These are phyloP conservation scores for Butorides virescens DNA, from an alignment of 2,113 vertebrate species.

Conservation along the genomic window DNA sequence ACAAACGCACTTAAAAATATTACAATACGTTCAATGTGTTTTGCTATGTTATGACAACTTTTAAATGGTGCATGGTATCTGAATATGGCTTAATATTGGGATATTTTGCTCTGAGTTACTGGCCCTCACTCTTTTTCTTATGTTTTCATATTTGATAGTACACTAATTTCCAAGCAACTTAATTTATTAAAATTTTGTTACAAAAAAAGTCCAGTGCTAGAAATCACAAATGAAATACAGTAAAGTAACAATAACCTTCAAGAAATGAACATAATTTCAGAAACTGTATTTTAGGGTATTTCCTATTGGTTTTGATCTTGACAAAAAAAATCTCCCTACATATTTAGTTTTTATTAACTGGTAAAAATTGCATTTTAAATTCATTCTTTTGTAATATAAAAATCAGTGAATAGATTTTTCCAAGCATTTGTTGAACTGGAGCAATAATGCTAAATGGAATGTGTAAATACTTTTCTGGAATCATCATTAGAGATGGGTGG, in stretches of 20 bases:
- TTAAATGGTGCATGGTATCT: neutral
- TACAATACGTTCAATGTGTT: neutral
- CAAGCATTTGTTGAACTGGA: neutral
- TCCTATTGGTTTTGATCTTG: neutral
- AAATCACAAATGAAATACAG: neutral
- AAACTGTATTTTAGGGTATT: neutral
- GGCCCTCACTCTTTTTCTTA: neutral
- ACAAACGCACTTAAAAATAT: neutral
- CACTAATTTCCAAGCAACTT: neutral
- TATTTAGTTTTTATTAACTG: neutral
- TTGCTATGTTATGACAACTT: neutral
- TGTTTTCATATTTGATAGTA: neutral
- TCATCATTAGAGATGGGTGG: neutral
- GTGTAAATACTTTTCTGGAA: neutral
- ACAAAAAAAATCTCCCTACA: neutral
- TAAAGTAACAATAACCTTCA: neutral
- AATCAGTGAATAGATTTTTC: neutral
- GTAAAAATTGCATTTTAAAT: neutral
- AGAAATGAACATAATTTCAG: neutral
- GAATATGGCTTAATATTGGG: neutral
- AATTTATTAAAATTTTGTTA: neutral
- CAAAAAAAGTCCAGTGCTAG: neutral
- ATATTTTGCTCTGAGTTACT: neutral
- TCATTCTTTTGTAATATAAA: neutral
- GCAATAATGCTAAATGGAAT: neutral